Percentiles rank a stretch among this genome's conserved stretches.
These are phyloP conservation scores for Dicranocentrus wangi DNA, from an alignment of 2,888 invertebrate genomes.

Conservation along the genomic window DNA sequence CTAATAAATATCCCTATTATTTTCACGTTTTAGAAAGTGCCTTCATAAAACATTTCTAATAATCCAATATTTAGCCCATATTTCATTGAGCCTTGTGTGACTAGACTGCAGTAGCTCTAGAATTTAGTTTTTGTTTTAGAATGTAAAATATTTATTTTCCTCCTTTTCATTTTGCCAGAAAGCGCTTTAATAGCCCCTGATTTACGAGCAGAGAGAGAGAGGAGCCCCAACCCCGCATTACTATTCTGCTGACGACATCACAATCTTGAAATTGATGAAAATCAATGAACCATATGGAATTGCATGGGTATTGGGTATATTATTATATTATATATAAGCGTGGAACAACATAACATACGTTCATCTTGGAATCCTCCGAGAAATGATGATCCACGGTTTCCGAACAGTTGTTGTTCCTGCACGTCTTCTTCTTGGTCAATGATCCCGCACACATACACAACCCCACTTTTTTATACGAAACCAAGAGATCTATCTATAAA, in stretches of 20 bases:
- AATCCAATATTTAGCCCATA: too few relatives aligned
- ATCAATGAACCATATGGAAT: neutral
- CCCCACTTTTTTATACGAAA: slow-evolving; percentile 12
- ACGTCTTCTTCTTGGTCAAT: slow-evolving; percentile 55
- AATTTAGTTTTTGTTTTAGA: slow-evolving; percentile 17
- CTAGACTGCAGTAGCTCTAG: neutral
- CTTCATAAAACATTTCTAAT: neutral
- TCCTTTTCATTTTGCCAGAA: slow-evolving; percentile 35
- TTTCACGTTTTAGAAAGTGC: slow-evolving; percentile 27
- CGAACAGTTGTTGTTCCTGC: slow-evolving; percentile 51
- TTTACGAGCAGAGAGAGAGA: slow-evolving; percentile 18
- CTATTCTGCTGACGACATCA: neutral
- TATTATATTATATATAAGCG: neutral
- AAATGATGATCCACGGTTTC: slow-evolving; percentile 57
- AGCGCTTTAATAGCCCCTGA: slow-evolving; percentile 26
- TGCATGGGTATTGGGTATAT: neutral
- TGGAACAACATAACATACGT: slow-evolving; percentile 42
- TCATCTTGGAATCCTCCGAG: slow-evolving; percentile 59
- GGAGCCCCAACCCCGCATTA: neutral
- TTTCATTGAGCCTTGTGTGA: too few relatives aligned
- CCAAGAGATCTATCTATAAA: neutral
- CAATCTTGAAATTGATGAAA: neutral
- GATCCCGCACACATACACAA: slow-evolving; percentile 59
- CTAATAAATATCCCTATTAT: neutral
- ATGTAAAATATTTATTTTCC: slow-evolving; percentile 44